Base-by-base conservation (phyloP, 2,113 vertebrate species). In the Coptodon bakossiorum region DNA sequence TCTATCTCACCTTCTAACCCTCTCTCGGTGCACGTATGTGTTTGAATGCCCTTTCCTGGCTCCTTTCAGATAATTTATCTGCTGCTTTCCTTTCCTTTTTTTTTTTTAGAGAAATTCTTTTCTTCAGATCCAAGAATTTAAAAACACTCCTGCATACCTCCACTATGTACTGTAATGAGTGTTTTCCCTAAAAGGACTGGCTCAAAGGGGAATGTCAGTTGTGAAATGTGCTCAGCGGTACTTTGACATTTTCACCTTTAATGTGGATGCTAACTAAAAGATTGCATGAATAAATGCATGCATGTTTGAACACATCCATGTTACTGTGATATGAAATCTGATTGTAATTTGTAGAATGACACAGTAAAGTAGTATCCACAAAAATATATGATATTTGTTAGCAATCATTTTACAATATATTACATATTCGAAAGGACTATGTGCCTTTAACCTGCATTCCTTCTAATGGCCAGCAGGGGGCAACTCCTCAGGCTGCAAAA, bases 141-240 rank as follows among this genome's bases (percentile, higher is more conserved):
- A 80, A 81, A 56, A 76, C 38, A 57, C 31, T 24, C 76, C 80
- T 89, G 73, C 90, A 87, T 90, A 85, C 45, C 84, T 87, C 63
- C 82, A 61, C 38, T 27, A 38, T 80, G 85, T 48, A 6, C 11
- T 57, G 68, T 84, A 84, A 81, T 56, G 66, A 19, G 48, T 10
- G 36, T 83, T 94, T 90, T 38, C 94, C 94, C 84, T 93, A 92
- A 81, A 94, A 93, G 94, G 92, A 88, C 11, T 9, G 82, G 86
- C 90, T 95, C 71, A 86, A 34, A 85, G 43, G 82, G 34, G 12
- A 83, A 79, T 73, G 48, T 66, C 10, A 83, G 54, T 53, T 63
- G 19, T 82, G 85, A 91, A 89, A 85, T 83, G 59, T 83, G 71
- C 50, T 45, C 3, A 10, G 29, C 11, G 27, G 1, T 73, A 2